A percentile compares a stretch with the other conserved stretches of the same genome.
Conservation (phyloP, 2,888 invertebrate species). For the Scrobipalpa atriplicella region DNA sequence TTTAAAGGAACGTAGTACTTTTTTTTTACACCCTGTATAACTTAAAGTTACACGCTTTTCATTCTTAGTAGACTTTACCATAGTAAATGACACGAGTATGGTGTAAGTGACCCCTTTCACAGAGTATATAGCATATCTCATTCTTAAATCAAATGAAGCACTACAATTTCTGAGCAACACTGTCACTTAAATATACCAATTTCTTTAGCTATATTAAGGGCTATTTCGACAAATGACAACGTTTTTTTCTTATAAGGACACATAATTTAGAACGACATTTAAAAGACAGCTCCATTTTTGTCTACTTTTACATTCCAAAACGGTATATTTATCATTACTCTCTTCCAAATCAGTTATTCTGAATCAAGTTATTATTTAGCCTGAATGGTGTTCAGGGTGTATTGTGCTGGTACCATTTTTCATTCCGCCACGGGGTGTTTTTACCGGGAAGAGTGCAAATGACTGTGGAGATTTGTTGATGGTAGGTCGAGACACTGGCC, state of each 20-base stretch:
- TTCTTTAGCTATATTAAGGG: neutral
- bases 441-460: constrained; percentile 73
- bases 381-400: constrained; percentile 19
- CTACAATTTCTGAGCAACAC: neutral
- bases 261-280: constrained; percentile 3
- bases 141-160: constrained; percentile 4
- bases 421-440: constrained; percentile 63
- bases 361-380: constrained; percentile 24
- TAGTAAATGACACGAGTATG: too few species aligned
- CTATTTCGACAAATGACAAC: constrained; percentile 8
- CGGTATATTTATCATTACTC: constrained; percentile 23
- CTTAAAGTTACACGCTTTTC: neutral
- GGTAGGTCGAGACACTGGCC: constrained; percentile 49
- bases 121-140: neutral
- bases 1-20: too few species aligned
- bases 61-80: neutral
- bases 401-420: constrained; percentile 68
- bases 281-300: constrained; percentile 16
- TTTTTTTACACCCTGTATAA: too few species aligned
- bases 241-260: neutral
- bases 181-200: neutral
- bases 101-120: too few species aligned
- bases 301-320: constrained; percentile 14
- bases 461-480: constrained; percentile 67
- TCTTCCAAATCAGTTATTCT: constrained; percentile 25